These are phyloP conservation scores for Rhamphomyia laevipes DNA, from an alignment of 2,888 invertebrate genomes.

Conservation along the genomic window DNA sequence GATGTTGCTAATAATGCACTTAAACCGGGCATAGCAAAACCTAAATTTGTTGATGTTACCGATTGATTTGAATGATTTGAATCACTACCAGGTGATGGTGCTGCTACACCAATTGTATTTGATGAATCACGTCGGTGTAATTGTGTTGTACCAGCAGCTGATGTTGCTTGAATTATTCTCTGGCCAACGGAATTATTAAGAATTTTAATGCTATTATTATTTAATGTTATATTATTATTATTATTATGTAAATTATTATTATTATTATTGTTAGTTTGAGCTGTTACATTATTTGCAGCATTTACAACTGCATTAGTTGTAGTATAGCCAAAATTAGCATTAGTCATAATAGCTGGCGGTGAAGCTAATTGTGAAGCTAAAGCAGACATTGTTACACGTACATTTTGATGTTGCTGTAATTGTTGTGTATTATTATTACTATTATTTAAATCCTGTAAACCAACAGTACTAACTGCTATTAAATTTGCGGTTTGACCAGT, in stretches of 20 bases:
- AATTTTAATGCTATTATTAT: slow-evolving; percentile 19
- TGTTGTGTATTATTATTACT: slow-evolving; percentile 8
- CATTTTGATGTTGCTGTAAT: slow-evolving; percentile 25
- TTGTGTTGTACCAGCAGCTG: slow-evolving; percentile 23
- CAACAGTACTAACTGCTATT: slow-evolving; percentile 25
- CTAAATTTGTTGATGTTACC: slow-evolving; percentile 36
- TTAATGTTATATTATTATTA: slow-evolving; percentile 9
- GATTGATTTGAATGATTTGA: slow-evolving; percentile 37
- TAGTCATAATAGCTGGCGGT: slow-evolving; percentile 38
- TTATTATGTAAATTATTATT: slow-evolving; percentile 7
- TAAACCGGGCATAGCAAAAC: slow-evolving; percentile 46
- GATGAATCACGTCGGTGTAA: slow-evolving; percentile 35
- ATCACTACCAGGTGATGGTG: slow-evolving; percentile 36
- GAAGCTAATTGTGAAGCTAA: slow-evolving; percentile 38
- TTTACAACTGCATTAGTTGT: slow-evolving; percentile 18
- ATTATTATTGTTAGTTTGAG: slow-evolving; percentile 9
- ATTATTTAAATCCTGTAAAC: slow-evolving; percentile 12
- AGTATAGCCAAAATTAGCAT: slow-evolving; percentile 28
- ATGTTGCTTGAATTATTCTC: slow-evolving; percentile 20
- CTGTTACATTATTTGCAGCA: not conserved
- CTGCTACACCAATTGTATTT: slow-evolving; percentile 40
- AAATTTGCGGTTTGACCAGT: slow-evolving; percentile 30
- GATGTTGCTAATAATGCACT: slow-evolving; percentile 44
- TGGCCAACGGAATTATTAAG: slow-evolving; percentile 16
- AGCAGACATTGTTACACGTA: slow-evolving; percentile 39